These are phyloP conservation scores for Manis pentadactyla DNA, from an alignment of 2,797 vertebrate genomes.

Conservation along the genomic window DNA sequence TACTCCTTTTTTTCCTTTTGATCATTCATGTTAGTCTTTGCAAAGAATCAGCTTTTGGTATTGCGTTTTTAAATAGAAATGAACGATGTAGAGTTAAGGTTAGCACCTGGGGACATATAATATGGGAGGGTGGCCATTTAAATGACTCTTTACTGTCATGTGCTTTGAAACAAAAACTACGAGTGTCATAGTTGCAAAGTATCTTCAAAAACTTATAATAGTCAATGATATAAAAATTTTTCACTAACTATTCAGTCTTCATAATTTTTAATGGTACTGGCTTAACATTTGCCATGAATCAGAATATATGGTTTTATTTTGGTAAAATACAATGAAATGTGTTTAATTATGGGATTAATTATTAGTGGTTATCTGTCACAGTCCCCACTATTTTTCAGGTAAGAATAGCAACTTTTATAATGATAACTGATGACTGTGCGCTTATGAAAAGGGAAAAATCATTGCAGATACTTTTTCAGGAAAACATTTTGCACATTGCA, in stretches of 20 bases:
- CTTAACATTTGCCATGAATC: slow-evolving; percentile 26
- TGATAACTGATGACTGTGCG: neutral
- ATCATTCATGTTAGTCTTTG: slow-evolving; percentile 22
- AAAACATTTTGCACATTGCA: neutral
- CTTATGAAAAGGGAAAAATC: slow-evolving; percentile 41
- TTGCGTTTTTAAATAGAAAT: slow-evolving; percentile 45
- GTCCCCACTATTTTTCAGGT: neutral
- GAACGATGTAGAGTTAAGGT: neutral
- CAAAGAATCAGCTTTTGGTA: neutral
- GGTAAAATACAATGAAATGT: slow-evolving; percentile 55
- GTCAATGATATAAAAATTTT: neutral
- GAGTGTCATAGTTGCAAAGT: neutral
- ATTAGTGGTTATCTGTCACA: slow-evolving; percentile 17
- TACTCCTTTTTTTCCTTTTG: neutral
- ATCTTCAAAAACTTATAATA: slow-evolving; percentile 20
- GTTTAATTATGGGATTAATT: slow-evolving; percentile 1
- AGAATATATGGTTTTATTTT: slow-evolving; percentile 27
- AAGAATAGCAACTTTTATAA: neutral
- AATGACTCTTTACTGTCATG: slow-evolving; percentile 2
- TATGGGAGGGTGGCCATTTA: neutral
- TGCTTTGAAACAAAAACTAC: slow-evolving; percentile 29
- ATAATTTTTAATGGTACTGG: slow-evolving; percentile 8
- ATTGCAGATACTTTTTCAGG: slow-evolving; percentile 5
- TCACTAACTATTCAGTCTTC: neutral
- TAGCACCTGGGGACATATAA: neutral